Percentiles rank a stretch among this genome's conserved stretches.
Conservation (phyloP, 2,113 vertebrate species). For the Genyomyrus donnyi region DNA sequence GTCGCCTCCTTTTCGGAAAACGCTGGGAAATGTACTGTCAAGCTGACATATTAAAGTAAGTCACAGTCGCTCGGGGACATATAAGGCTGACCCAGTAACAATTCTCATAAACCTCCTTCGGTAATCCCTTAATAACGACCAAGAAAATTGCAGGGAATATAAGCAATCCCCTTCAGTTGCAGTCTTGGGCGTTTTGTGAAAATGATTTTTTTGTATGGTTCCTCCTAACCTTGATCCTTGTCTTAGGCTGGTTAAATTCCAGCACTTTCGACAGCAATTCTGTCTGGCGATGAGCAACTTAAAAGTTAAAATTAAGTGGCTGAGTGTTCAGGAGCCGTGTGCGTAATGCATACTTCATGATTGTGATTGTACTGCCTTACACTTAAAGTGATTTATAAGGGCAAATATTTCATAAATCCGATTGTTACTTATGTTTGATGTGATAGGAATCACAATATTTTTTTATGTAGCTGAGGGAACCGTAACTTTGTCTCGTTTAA, state of each 20-base stretch:
- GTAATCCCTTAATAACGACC: neutral
- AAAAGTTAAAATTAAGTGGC: neutral
- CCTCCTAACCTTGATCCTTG: neutral
- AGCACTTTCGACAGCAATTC: neutral
- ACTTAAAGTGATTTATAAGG: neutral
- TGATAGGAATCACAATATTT: neutral
- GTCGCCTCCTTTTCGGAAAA: neutral
- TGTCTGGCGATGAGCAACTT: neutral
- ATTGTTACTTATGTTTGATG: neutral
- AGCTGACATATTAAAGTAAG: neutral
- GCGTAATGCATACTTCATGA: neutral
- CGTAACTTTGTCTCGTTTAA: neutral
- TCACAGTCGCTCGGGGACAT: neutral
- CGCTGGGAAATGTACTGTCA: neutral
- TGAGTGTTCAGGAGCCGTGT: neutral
- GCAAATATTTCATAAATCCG: neutral
- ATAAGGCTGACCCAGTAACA: neutral
- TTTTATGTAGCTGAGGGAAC: neutral
- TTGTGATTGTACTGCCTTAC: neutral
- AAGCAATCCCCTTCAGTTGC: neutral
- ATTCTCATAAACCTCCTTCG: neutral
- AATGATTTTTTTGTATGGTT: neutral
- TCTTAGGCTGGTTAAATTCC: neutral
- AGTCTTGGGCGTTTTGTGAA: neutral
- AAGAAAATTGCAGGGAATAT: conserved; percentile 1